Conservation (phyloP, 2,797 vertebrate genomes). For the Chanos chanos region DNA sequence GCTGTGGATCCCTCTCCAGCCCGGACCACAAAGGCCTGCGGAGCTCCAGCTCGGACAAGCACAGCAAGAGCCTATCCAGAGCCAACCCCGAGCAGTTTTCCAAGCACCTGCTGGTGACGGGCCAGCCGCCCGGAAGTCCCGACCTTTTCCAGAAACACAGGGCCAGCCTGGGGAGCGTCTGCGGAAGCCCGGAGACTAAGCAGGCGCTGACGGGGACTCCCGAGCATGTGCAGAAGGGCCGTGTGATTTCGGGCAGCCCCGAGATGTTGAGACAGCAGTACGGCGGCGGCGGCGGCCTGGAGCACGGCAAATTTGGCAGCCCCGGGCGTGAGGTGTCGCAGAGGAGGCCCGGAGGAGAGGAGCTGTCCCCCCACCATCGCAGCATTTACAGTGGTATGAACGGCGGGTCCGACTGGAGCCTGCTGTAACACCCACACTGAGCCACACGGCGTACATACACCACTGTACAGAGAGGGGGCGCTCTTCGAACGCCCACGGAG, state of each 20-base stretch:
- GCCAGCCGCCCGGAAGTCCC: conserved; percentile 70
- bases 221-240: conserved; percentile 83
- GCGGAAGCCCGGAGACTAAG: conserved; percentile 79
- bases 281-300: conserved; percentile 70
- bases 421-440: conserved; percentile 42
- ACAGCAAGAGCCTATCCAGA: conserved; percentile 72
- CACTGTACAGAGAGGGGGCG: conserved; percentile 31
- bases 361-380: conserved; percentile 83
- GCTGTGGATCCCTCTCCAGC: conserved; percentile 69
- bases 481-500: conserved; percentile 28
- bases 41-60: conserved; percentile 81
- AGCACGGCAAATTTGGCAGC: conserved; percentile 78
- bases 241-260: conserved; percentile 83
- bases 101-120: conserved; percentile 73
- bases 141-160: conserved; percentile 86
- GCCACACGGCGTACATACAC: conserved; percentile 25
- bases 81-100: conserved; percentile 69
- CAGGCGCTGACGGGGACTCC: conserved; percentile 73
- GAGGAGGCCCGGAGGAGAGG: conserved; percentile 78
- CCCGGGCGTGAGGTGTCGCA: conserved; percentile 78
- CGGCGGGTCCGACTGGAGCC: conserved; percentile 64
- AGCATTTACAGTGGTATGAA: conserved; percentile 95
- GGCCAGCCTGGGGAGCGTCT: conserved; percentile 43
- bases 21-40: conserved; percentile 77
- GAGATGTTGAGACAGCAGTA: conserved; percentile 84